phyloP scores from a whole-genome alignment of 2,888 invertebrate genomes.

The Lacanobia oleracea region DNA sequence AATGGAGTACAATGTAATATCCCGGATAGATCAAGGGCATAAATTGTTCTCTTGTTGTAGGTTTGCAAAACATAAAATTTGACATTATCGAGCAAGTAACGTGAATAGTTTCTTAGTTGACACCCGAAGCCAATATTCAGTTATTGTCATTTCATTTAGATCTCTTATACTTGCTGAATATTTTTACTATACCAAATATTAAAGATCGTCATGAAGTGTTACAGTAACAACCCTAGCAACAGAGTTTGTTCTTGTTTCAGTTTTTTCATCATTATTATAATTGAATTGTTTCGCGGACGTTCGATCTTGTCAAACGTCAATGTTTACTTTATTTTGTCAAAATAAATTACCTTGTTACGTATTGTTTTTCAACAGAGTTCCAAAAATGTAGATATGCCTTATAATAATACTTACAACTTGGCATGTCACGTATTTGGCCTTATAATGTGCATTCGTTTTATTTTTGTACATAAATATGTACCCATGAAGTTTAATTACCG shows the following conservation, averaged over 20 bases:
- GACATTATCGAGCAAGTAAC: no score
- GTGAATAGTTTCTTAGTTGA: no score
- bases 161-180: no score
- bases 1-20: no score
- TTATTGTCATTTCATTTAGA: no score
- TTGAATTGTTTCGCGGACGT: constrained; percentile 9
- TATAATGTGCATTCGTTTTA: not conserved
- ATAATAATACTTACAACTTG: not conserved
- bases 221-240: not conserved
- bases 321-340: not conserved
- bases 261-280: constrained; percentile 28
- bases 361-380: not conserved
- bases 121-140: no score
- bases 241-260: not conserved
- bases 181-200: no score
- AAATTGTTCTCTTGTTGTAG: no score
- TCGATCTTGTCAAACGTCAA: not conserved
- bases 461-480: not conserved
- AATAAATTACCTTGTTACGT: not conserved
- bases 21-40: no score
- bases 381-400: not conserved
- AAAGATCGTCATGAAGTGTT: no score
- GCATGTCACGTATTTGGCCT: not conserved
- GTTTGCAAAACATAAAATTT: no score
- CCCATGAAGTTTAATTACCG: no score